Evolutionary conservation across 1,140 invertebrate genomes (phyloP).

Genomic region (Drosophila yakuba): DNA sequence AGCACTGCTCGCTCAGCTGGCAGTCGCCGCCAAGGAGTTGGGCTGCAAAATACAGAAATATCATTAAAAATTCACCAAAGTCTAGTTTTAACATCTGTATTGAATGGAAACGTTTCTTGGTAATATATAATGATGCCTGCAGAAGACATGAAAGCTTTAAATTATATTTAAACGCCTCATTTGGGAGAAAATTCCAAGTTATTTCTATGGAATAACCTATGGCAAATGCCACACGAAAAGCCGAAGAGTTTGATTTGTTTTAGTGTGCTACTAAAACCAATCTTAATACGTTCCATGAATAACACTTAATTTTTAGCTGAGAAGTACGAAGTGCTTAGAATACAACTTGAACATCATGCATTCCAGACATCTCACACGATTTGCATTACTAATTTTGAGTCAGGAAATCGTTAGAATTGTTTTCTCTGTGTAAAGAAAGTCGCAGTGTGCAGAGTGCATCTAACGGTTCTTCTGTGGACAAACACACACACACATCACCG

Average conservation of each 20-base stretch:
- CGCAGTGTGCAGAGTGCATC: slow-evolving; percentile 11
- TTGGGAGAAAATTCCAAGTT: background rate
- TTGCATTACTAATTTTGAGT: slow-evolving; percentile 19
- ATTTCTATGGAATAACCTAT: background rate
- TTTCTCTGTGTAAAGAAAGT: slow-evolving; percentile 25
- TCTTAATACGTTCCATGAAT: background rate
- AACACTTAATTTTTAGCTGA: background rate
- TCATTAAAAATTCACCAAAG: slow-evolving; percentile 12
- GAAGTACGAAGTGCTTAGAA: background rate
- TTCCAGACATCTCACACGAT: background rate
- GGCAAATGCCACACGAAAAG: background rate
- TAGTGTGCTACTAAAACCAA: background rate
- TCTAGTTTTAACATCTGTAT: slow-evolving; percentile 8
- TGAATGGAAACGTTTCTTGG: slow-evolving; percentile 8
- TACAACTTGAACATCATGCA: too few species aligned
- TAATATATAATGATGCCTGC: slow-evolving; percentile 1
- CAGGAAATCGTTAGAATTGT: slow-evolving; percentile 19
- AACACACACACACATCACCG: slow-evolving; percentile 27
- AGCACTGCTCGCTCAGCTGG: slow-evolving; percentile 90
- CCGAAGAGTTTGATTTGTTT: background rate
- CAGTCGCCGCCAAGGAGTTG: slow-evolving; percentile 91
- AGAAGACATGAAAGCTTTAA: slow-evolving; percentile 3
- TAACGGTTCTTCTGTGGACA: slow-evolving; percentile 59
- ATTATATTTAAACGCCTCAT: slow-evolving; percentile 1
- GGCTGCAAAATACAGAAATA: slow-evolving; percentile 85